Percentiles rank a stretch among this genome's conserved stretches.
Conservation (phyloP, 2,888 invertebrate species). For the Serripes groenlandicus region DNA sequence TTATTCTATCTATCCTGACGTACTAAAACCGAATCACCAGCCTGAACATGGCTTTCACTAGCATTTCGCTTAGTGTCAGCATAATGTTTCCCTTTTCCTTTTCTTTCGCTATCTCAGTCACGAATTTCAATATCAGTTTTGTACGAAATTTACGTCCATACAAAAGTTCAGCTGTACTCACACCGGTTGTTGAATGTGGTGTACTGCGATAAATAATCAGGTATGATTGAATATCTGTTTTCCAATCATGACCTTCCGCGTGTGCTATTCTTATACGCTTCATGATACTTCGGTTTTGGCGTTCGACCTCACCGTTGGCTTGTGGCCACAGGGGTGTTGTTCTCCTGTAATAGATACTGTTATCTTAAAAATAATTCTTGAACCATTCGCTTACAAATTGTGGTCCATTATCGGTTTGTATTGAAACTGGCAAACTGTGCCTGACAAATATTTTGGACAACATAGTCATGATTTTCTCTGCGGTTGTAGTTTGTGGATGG, state of each 20-base stretch:
- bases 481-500: slow-evolving; percentile 31
- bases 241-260: slow-evolving; percentile 28
- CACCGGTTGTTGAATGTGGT: slow-evolving; percentile 63
- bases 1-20: slow-evolving; percentile 11
- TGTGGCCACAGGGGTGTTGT: slow-evolving; percentile 57
- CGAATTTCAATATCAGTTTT: slow-evolving; percentile 35
- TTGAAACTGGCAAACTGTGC: slow-evolving; percentile 29
- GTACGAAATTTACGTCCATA: slow-evolving; percentile 50
- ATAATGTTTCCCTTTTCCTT: slow-evolving; percentile 44
- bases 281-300: slow-evolving; percentile 58
- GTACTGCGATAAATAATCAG: slow-evolving; percentile 51
- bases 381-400: slow-evolving; percentile 43
- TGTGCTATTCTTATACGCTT: slow-evolving; percentile 60
- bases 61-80: slow-evolving; percentile 16
- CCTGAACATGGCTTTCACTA: slow-evolving; percentile 23
- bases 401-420: slow-evolving; percentile 52
- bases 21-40: slow-evolving; percentile 44
- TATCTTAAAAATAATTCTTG: slow-evolving; percentile 14
- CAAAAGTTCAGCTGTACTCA: slow-evolving; percentile 52
- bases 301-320: slow-evolving; percentile 63
- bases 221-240: slow-evolving; percentile 42
- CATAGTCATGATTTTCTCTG: slow-evolving; percentile 3
- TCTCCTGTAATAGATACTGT: slow-evolving; percentile 38
- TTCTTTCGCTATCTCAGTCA: slow-evolving; percentile 30
- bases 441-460: slow-evolving; percentile 13